Base-by-base conservation (phyloP, 2,113 vertebrate genomes). In the Cariama cristata region DNA sequence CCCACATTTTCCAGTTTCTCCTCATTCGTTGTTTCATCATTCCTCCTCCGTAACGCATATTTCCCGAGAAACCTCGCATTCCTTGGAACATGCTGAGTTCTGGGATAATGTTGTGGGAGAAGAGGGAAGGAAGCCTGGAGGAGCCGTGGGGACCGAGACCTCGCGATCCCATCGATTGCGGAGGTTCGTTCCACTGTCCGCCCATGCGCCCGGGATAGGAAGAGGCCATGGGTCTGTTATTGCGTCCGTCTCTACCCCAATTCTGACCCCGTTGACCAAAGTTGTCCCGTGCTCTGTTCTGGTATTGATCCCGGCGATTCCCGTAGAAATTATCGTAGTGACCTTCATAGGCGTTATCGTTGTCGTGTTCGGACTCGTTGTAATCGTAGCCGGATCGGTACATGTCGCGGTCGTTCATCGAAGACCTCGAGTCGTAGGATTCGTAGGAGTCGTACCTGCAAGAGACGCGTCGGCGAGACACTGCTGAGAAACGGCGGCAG, bases 361-460 rank as follows among this genome's bases (percentile, higher is more conserved):
- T 97, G 93, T 98, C 99, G 72, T 97, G 98, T 94, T 98, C 98
- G 17, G 98, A 96, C 89, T 99, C 99, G 95, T 95, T 97, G 95
- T 98, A 99, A 95, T 99, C 99, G 92, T 99, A 99, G 98, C 98
- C 88, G 45, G 99, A 98, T 97, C 99, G 99, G 98, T 98, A 99
- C 91, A 99, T 98, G 98, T 99, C 99, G 66, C 99, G 99, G 95
- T 99, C 98, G 90, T 98, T 98, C 96, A 98, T 82, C 40, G 98
- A 96, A 69, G 98, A 93, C 97, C 99, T 98, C 6, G 99, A 99
- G 98, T 99, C 99, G 96, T 98, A 99, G 94, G 99, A 98, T 97
- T 99, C 99, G 53, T 99, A 99, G 74, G 99, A 98, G 96, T 99
- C 99, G 96, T 99, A 99, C 98, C 99, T 99, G 99, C 93, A 97